Conservation (phyloP, 2,113 vertebrate species). For the Haemorhous mexicanus region DNA sequence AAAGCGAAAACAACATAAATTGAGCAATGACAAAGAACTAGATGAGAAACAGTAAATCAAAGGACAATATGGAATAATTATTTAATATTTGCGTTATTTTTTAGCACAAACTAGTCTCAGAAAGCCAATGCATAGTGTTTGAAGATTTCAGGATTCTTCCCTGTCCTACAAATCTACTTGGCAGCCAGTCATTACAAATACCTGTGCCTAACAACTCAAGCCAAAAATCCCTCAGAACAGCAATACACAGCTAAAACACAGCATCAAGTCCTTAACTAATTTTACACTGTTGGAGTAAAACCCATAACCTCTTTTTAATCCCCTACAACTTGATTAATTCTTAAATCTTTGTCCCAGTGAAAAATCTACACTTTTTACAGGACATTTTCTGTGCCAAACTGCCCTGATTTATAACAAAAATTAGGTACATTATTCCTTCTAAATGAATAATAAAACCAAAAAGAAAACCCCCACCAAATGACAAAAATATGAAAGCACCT, state of each 20-base stretch:
- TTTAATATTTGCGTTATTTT: not conserved
- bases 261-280: not conserved
- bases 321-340: not conserved
- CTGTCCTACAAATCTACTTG: not conserved
- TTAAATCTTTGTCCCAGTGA: not conserved
- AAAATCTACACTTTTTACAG: not conserved
- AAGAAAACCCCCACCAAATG: rapidly evolving
- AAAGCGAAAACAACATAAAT: not conserved
- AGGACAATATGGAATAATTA: not conserved
- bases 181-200: not conserved
- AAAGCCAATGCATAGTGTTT: not conserved
- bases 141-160: not conserved
- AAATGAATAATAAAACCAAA: not conserved
- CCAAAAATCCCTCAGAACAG: not conserved
- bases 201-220: not conserved
- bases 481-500: not conserved
- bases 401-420: not conserved
- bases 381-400: not conserved
- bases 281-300: not conserved
- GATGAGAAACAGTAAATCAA: not conserved
- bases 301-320: not conserved
- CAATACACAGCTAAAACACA: not conserved
- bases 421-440: not conserved
- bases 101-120: not conserved
- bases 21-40: not conserved